These are phyloP conservation scores for Lochmaea capreae DNA, from an alignment of 2,888 invertebrate genomes.

Conservation along the genomic window DNA sequence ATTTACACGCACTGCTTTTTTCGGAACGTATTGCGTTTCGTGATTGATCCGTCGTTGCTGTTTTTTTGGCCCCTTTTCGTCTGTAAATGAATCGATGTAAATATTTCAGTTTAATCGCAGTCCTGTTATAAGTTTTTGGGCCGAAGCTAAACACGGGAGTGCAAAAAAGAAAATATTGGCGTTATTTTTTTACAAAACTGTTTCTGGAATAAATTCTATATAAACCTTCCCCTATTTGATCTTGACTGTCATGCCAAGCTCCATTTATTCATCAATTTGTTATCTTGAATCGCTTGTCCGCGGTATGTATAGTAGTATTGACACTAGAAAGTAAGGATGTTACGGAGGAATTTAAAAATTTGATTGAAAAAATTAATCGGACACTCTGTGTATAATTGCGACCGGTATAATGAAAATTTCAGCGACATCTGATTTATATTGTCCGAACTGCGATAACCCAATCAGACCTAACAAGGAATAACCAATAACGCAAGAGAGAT, in stretches of 20 bases:
- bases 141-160: slow-evolving; percentile 52
- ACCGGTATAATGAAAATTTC: slow-evolving; percentile 22
- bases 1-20: slow-evolving; percentile 56
- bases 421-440: slow-evolving; percentile 35
- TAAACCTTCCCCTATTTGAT: not conserved
- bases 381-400: too few species aligned
- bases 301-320: too few species aligned
- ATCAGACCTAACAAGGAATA: slow-evolving; percentile 31
- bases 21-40: slow-evolving; percentile 53
- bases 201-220: too few species aligned
- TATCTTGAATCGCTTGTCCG: too few species aligned
- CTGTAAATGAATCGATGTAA: slow-evolving; percentile 56
- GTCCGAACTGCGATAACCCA: slow-evolving; percentile 25
- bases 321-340: too few species aligned
- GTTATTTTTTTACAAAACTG: not conserved
- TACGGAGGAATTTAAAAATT: too few species aligned
- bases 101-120: slow-evolving; percentile 57
- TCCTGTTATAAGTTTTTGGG: slow-evolving; percentile 50
- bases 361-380: too few species aligned
- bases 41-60: slow-evolving; percentile 45
- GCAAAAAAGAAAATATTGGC: slow-evolving; percentile 48
- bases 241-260: too few species aligned
- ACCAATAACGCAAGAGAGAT: slow-evolving; percentile 7
- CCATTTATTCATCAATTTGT: too few species aligned
- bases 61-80: slow-evolving; percentile 51